Percentiles rank a stretch among this genome's conserved stretches.
phyloP scores from a whole-genome alignment of 64 coral and sea anemone genomes.

The Dendronephthya gigantea region DNA sequence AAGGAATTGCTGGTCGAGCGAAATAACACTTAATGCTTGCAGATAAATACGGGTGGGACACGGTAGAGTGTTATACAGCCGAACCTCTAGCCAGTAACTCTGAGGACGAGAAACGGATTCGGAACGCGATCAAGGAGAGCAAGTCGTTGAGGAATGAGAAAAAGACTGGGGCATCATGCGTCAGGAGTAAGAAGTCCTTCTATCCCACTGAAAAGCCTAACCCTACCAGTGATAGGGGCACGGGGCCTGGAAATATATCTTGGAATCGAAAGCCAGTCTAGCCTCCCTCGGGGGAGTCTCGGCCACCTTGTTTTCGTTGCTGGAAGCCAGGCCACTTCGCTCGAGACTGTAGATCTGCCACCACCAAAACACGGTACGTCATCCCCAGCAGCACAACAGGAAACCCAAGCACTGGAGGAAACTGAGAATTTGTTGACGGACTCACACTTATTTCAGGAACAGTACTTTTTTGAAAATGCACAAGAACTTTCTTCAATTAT shows the following conservation, averaged over 20 bases:
- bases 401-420: too few species aligned
- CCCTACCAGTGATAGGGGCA: neutral
- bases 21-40: too few species aligned
- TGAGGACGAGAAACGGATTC: constrained; percentile 4
- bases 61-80: too few species aligned
- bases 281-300: neutral
- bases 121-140: constrained; percentile 13
- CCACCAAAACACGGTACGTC: neutral
- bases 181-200: neutral
- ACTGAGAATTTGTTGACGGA: too few species aligned
- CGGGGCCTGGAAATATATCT: too few species aligned
- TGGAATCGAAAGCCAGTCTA: too few species aligned
- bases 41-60: constrained; percentile 27
- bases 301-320: neutral
- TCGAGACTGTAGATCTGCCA: neutral
- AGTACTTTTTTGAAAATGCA: too few species aligned
- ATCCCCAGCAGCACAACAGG: too few species aligned
- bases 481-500: too few species aligned
- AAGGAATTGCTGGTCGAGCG: too few species aligned
- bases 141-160: neutral
- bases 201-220: neutral
- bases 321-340: constrained; percentile 20
- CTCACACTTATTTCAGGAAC: too few species aligned
- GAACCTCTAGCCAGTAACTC: constrained; percentile 24
- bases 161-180: too few species aligned